Evolutionary conservation across 1,140 invertebrate species (phyloP), one percentile per base, ranked within the genome.

Genomic region (Zophobas morio): DNA sequence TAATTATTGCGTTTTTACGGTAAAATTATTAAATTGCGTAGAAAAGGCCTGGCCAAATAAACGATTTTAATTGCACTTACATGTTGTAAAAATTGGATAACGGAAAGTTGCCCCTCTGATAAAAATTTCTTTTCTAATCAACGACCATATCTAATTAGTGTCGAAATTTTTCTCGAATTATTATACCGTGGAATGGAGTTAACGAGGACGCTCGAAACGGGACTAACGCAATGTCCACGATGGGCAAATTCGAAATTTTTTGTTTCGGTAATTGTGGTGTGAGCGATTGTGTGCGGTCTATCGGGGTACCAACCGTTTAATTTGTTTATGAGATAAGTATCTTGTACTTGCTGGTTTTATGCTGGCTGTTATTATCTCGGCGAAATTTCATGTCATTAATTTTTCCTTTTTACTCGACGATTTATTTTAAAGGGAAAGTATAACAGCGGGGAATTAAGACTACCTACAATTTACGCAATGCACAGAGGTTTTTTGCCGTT

Each of bases 1-100:
- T 73, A 73, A 73, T 73, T 73, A 56, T 39, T 53, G 42, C 34
- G 37, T 73, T 73, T 73, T 73, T 73, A 73, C 71, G 71, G 71
- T 73, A 56, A 56, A 20, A 54, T 73, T 54, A 42, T 53, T 73
- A 73, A 73, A 73, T 73, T 73, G 39, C 49, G 54, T 33, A 37
- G 49, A 73, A 46, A 46, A 46, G 46, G 49, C 39, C 39, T 35
- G 34, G 70, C 37, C 60, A 33, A 33, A 51, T 51, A 51, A 51
- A 51, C 49, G 49, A 51, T 51, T 66, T 42, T 66, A 66, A 66
- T 72, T 72, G 70, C 51, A 51, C 51, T 32, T 54, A 73, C 51
- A 72, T 72, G 70, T 54, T 35, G 37, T 51, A 54, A 53, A 53
- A 53, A 56, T 42, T 47, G 35, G 20, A 37, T 73, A 56, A 56